A percentile compares a stretch with the other conserved stretches of the same genome.
Evolutionary conservation across 53 echinoderm and acorn worm genomes (phyloP).

Genomic region (Temnopleurus reevesii): DNA sequence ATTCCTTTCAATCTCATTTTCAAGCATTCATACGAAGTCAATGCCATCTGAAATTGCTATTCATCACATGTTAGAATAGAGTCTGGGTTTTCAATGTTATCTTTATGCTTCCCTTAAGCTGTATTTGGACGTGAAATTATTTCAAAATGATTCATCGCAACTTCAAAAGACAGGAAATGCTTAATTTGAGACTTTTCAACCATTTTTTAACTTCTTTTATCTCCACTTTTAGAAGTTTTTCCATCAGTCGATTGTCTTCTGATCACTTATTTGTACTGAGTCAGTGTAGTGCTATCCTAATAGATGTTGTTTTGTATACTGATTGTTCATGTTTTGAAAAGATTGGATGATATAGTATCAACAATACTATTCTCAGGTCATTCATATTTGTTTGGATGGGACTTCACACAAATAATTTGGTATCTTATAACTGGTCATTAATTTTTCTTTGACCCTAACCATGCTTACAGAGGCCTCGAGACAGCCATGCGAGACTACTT

Average conservation of each 20-base stretch:
- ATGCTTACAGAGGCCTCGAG: too few species aligned
- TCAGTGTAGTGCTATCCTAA: neutral
- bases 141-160: neutral
- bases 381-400: too few species aligned
- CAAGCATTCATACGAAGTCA: neutral
- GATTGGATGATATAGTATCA: neutral
- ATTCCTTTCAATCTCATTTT: neutral
- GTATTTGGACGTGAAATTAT: slow-evolving; percentile 2
- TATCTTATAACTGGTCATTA: too few species aligned
- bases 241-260: too few species aligned
- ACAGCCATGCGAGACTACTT: too few species aligned
- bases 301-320: neutral
- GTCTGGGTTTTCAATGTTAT: neutral
- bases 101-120: neutral
- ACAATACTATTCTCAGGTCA: neutral
- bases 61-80: neutral
- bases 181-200: neutral
- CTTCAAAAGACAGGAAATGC: slow-evolving; percentile 25
- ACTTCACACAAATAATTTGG: too few species aligned
- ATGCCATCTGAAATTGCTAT: slow-evolving; percentile 12
- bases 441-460: too few species aligned
- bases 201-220: neutral
- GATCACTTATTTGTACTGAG: neutral
- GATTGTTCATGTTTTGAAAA: neutral
- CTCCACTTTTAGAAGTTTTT: neutral